A percentile compares a stretch with the other conserved stretches of the same genome.
Evolutionary conservation across 1,140 invertebrate genomes (phyloP).

Genomic region (Ptiloglossa arizonensis): DNA sequence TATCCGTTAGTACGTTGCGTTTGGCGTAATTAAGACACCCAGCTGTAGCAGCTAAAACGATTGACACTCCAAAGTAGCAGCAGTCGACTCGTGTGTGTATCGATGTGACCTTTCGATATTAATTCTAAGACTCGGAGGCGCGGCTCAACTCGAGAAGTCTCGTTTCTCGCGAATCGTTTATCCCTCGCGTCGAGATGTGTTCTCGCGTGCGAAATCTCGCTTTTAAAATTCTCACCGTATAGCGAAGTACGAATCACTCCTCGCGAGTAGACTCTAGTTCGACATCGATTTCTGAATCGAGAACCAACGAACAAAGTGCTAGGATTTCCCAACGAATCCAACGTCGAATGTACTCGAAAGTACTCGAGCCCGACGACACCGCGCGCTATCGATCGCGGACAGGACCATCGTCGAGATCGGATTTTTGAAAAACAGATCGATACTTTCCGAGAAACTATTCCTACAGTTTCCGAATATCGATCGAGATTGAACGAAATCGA

Average conservation of each 20-base stretch:
- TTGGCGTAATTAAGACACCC: constrained; percentile 25
- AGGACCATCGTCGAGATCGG: neutral
- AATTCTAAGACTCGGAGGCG: constrained; percentile 8
- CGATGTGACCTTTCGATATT: constrained; percentile 47
- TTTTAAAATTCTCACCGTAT: neutral
- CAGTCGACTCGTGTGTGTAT: constrained; percentile 30
- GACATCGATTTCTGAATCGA: neutral
- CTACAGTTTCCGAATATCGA: too few relatives aligned
- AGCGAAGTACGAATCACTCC: neutral
- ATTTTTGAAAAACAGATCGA: neutral
- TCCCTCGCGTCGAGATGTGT: neutral
- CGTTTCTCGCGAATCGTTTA: neutral
- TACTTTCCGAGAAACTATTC: too few relatives aligned
- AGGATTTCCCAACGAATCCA: neutral
- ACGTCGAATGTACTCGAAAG: neutral
- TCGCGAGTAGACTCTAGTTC: neutral
- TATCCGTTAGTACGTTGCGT: constrained; percentile 1
- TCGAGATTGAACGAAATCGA: too few relatives aligned
- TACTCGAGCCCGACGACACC: neutral
- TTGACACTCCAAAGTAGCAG: constrained; percentile 31
- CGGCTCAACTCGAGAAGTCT: constrained; percentile 18
- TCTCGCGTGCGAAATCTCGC: neutral
- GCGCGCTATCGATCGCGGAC: neutral
- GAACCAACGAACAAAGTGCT: neutral
- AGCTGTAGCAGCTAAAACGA: constrained; percentile 18